Percentiles rank a stretch among this genome's conserved stretches.
These are phyloP conservation scores for Achlya flavicornis DNA, from an alignment of 2,888 invertebrate genomes.

Conservation along the genomic window DNA sequence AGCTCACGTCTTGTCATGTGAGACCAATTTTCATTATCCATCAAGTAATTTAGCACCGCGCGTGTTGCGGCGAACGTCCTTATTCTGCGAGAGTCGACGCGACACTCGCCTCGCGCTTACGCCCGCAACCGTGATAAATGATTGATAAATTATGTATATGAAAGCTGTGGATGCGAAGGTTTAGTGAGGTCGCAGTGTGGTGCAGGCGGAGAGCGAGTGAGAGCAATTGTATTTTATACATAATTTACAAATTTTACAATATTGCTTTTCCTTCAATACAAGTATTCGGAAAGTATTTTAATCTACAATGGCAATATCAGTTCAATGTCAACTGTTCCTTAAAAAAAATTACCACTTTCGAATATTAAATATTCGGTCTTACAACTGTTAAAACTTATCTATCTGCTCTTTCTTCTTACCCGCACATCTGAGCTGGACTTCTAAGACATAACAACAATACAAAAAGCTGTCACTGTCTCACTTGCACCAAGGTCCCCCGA, in stretches of 20 bases:
- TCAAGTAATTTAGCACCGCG: conserved; percentile 29
- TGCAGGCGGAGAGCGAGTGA: not conserved
- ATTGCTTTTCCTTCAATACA: too few relatives aligned
- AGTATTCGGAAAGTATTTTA: too few relatives aligned
- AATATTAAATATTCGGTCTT: too few relatives aligned
- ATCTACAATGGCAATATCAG: too few relatives aligned
- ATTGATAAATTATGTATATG: conserved; percentile 66
- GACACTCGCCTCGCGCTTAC: conserved; percentile 18
- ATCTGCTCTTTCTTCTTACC: not conserved
- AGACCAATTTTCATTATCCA: conserved; percentile 32
- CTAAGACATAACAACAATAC: not conserved
- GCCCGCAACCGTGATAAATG: conserved; percentile 45
- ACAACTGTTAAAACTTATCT: too few relatives aligned
- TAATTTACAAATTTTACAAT: too few relatives aligned
- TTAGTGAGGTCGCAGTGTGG: conserved; percentile 2
- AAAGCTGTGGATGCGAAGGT: conserved; percentile 19
- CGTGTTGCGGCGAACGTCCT: conserved; percentile 21
- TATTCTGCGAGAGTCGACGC: conserved; percentile 18
- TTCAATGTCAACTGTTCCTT: too few relatives aligned
- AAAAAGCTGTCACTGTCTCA: not conserved
- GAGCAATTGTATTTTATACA: not conserved
- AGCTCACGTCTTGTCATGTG: conserved; percentile 15
- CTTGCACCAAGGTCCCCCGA: conserved; percentile 17
- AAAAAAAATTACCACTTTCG: too few relatives aligned
- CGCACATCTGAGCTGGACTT: too few relatives aligned